These are phyloP conservation scores for Peromyscus aztecus DNA, from an alignment of 2,797 vertebrate species.

Conservation along the genomic window DNA sequence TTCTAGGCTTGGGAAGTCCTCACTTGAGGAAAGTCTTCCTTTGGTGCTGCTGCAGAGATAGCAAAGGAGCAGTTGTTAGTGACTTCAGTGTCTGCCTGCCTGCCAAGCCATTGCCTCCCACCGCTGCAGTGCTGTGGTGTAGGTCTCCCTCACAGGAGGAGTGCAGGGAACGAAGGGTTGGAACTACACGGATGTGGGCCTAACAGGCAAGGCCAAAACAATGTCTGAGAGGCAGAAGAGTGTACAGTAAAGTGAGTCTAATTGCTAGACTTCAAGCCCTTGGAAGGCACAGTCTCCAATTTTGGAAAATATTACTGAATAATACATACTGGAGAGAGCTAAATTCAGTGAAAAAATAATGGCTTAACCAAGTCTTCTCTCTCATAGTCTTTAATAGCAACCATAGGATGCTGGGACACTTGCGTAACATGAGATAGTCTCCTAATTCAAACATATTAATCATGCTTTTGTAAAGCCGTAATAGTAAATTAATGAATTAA, in stretches of 20 bases:
- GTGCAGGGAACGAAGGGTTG: not conserved
- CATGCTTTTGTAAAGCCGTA: not conserved
- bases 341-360: not conserved
- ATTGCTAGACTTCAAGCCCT: not conserved
- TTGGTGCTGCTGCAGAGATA: not conserved
- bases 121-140: not conserved
- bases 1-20: conserved; percentile 23
- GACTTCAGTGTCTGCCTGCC: not conserved
- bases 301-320: not conserved
- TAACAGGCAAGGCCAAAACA: not conserved
- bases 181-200: not conserved
- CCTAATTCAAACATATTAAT: conserved; percentile 26
- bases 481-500: not conserved
- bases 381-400: not conserved
- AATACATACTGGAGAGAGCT: not conserved
- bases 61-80: not conserved
- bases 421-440: not conserved
- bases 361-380: not conserved
- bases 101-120: not conserved
- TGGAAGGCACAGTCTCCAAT: not conserved
- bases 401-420: not conserved
- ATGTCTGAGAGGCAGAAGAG: not conserved
- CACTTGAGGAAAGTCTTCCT: not conserved
- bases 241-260: not conserved
- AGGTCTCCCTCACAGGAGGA: not conserved